Evolutionary conservation across 1,140 invertebrate genomes (phyloP), one percentile per base, ranked within the genome.

Genomic region (Drosophila pruinosa): DNA sequence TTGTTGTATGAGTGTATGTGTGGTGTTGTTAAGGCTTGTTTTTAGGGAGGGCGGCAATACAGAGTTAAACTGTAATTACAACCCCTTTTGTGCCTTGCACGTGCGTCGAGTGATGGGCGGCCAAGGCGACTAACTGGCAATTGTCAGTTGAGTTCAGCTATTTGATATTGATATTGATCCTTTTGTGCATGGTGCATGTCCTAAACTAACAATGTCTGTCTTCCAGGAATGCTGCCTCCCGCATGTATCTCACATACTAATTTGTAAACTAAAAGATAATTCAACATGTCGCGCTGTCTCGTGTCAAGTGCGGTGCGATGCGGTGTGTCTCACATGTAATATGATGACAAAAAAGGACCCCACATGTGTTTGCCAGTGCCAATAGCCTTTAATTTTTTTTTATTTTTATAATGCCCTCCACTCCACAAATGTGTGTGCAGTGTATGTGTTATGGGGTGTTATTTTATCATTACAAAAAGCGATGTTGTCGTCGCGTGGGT

Each of bases 381-480:
- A 39, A 15, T 15, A 14, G 12, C 14, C 43, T 53, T 43, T 10
- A 28, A 12, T 53, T 34, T 39, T 50, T 21, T 28, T 54, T 28
- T 31, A 26, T 34, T 43, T 62, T 24, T 68, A 50, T 67, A 54
- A 15, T 43, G 54, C n/a, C 45, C 62, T 10, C 31, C 10, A 4
- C 31, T n/a, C 31, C n/a, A 34, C 31, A 14, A 34, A 34, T 41
- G 6, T 15, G 56, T 52, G n/a, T 68, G 4, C 17, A 21, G 22
- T 38, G 36, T 24, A 24, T 43, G 34, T 63, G 50, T 10, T 57
- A 24, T 47, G 52, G 52, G 75, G 38, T 86, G 81, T 85, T 85
- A 64, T 86, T 85, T 85, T 85, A 81, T 88, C 64, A 88, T 88
- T 81, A 77, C 59, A 64, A 71, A 48, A 88, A 81, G 62, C 78